Percentiles rank a stretch among this genome's conserved stretches.
These are phyloP conservation scores for Dicrostonyx torquatus DNA, from an alignment of 2,797 vertebrate species.

Conservation along the genomic window DNA sequence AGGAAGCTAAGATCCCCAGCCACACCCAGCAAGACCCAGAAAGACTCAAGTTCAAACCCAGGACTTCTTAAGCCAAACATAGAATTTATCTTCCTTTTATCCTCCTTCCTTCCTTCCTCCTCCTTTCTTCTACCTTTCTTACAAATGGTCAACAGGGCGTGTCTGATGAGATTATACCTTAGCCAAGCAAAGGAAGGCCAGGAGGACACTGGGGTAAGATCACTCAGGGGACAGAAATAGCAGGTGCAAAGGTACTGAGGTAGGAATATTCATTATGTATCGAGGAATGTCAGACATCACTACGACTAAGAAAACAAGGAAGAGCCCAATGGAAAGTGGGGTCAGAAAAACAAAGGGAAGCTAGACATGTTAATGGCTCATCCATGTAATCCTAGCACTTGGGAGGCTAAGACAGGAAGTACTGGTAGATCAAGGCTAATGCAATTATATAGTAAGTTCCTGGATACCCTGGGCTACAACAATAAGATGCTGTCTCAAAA, in stretches of 20 bases:
- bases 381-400: background rate
- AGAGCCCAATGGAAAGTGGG: background rate
- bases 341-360: background rate
- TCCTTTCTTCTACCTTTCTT: background rate
- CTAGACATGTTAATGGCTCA: background rate
- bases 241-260: background rate
- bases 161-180: background rate
- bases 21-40: accelerated
- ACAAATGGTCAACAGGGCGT: background rate
- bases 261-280: background rate
- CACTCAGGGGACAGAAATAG: background rate
- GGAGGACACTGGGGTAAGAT: background rate
- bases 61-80: background rate
- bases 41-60: background rate
- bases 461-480: background rate
- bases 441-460: background rate
- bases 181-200: background rate
- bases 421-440: background rate
- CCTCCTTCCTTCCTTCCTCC: no score
- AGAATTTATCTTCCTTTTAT: background rate
- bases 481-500: background rate
- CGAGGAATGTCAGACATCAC: background rate
- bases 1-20: background rate
- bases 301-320: background rate
- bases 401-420: background rate